These are phyloP conservation scores for Acanthosepion pharaonis DNA, from an alignment of 2,888 invertebrate genomes.

Conservation along the genomic window DNA sequence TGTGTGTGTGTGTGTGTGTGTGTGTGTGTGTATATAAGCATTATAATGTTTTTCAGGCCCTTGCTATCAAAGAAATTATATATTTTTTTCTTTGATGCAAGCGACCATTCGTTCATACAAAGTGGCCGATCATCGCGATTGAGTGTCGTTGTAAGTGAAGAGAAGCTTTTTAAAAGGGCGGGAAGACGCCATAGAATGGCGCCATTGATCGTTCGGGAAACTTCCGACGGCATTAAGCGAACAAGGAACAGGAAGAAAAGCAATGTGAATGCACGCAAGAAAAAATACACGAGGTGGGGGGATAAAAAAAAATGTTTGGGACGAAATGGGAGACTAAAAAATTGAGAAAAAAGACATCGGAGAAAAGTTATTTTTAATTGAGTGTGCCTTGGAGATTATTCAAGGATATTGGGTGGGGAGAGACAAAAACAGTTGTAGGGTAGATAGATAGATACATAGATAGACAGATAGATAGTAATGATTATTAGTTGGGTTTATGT, in stretches of 20 bases:
- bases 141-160: not conserved
- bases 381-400: not conserved
- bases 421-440: not conserved
- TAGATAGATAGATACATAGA: not conserved
- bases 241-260: not conserved
- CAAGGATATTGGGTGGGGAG: not conserved
- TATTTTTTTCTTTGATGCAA: not conserved
- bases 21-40: not conserved
- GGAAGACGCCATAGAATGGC: not conserved
- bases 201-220: not conserved
- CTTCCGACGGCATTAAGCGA: constrained; percentile 17
- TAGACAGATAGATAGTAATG: no score
- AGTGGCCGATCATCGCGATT: not conserved
- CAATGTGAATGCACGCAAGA: not conserved
- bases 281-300: not conserved
- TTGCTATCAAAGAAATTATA: not conserved
- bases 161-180: not conserved
- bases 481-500: no score
- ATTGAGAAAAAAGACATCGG: not conserved
- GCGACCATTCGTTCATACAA: not conserved
- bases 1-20: not conserved
- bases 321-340: not conserved
- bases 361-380: not conserved
- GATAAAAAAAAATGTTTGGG: not conserved
- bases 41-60: not conserved